Percentiles rank a stretch among this genome's conserved stretches.
phyloP scores from a whole-genome alignment of 2,797 vertebrate genomes.

The Picus viridis region DNA sequence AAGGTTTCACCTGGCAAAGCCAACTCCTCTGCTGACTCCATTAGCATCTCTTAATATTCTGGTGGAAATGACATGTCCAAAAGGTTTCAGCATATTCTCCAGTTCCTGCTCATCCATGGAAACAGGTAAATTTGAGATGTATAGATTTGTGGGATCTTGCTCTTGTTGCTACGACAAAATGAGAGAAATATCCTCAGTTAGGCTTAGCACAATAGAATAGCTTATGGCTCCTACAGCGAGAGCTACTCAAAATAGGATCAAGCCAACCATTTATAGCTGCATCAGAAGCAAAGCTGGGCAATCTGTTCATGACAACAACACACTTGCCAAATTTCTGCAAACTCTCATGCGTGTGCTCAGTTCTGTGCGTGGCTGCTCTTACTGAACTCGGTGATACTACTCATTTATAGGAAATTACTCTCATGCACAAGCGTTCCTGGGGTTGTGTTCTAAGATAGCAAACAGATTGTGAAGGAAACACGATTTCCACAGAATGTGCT shows the following conservation, averaged over 20 bases:
- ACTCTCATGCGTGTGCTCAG: conserved; percentile 16
- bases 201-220: background rate
- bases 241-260: background rate
- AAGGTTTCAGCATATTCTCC: conserved; percentile 97
- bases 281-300: background rate
- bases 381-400: conserved; percentile 1
- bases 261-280: background rate
- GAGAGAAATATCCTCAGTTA: conserved; percentile 57
- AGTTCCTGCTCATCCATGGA: conserved; percentile 98
- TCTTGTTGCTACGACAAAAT: conserved; percentile 91
- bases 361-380: background rate
- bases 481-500: conserved; percentile 7
- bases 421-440: background rate
- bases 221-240: background rate
- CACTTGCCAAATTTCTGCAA: conserved; percentile 23
- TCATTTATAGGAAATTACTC: conserved; percentile 9
- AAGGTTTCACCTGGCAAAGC: conserved; percentile 92
- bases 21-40: conserved; percentile 97
- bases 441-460: conserved; percentile 38
- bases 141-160: conserved; percentile 98
- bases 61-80: conserved; percentile 98
- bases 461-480: background rate
- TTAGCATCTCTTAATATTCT: conserved; percentile 96
- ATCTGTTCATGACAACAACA: background rate
- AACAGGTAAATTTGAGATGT: conserved; percentile 98